A percentile compares a stretch with the other conserved stretches of the same genome.
Conservation (phyloP, 2,113 vertebrate genomes). For the Pimephales promelas region DNA sequence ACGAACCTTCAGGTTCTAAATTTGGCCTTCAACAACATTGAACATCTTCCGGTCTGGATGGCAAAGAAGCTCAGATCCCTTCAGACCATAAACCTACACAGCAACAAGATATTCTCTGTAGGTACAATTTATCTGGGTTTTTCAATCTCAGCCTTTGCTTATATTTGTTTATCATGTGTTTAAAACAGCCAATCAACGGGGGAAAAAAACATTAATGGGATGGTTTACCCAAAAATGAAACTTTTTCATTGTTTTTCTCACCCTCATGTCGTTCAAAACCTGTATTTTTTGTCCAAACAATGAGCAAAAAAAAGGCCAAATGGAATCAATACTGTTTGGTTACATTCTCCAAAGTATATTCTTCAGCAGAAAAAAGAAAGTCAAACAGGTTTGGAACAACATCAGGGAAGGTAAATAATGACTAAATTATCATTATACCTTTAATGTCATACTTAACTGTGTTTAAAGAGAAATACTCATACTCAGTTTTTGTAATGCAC, state of each 20-base stretch:
- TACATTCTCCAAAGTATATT: neutral
- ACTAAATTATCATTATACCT: neutral
- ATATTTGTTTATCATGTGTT: neutral
- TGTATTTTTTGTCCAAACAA: neutral
- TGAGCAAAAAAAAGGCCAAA: neutral
- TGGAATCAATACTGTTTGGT: neutral
- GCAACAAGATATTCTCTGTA: slow-evolving; percentile 83
- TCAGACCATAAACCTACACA: slow-evolving; percentile 74
- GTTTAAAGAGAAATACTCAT: neutral
- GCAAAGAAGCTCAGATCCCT: slow-evolving; percentile 82
- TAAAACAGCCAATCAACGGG: neutral
- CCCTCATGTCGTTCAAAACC: neutral
- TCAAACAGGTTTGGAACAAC: neutral
- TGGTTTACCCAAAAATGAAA: neutral
- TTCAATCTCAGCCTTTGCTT: neutral
- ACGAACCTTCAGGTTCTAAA: slow-evolving; percentile 81
- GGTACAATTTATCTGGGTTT: slow-evolving; percentile 58
- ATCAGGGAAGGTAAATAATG: neutral
- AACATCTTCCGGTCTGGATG: slow-evolving; percentile 83
- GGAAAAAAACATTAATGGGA: neutral
- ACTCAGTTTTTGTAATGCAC: neutral
- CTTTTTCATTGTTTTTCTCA: neutral
- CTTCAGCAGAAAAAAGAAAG: neutral
- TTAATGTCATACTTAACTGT: neutral
- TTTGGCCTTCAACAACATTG: slow-evolving; percentile 83